Evolutionary conservation across 2,797 vertebrate species (phyloP), one percentile per base, ranked within the genome.

Genomic region (Anguilla obscura): DNA sequence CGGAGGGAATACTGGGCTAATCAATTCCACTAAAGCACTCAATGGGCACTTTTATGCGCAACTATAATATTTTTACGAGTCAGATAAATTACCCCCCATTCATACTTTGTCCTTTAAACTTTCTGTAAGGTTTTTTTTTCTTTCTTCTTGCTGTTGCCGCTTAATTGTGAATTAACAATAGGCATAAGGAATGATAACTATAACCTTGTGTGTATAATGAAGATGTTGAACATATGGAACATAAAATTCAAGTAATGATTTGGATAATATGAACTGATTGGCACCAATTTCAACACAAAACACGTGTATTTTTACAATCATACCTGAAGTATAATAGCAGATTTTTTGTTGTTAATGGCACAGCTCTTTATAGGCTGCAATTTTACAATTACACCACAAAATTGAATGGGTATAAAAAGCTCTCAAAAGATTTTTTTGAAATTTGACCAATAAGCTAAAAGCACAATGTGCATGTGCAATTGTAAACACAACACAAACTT

Each of bases 311-410:
- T 88, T 90, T 90, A 52, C 86, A 87, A 88, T 86, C 16, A 24
- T 45, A 24, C 84, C 54, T 88, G 24, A 52, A 84, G 85, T 50
- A 91, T 85, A 88, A 85, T 87, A 91, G 89, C 89, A 86, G 60
- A 14, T 60, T 33, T 87, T 74, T 86, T 71, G 58, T 86, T 16
- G 60, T 27, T 52, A 52, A 84, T 84, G 86, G 85, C 86, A 89
- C 83, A 89, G 63, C 88, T 89, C 86, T 90, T 85, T 87, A 90
- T 87, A 60, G 87, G 86, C 88, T 66, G 84, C 88, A 87, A 86
- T 40, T 56, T 88, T 45, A n/a, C 9, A 87, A 88, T 88, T 89
- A 83, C 24, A 14, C 88, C 89, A 87, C 85, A 58, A 87, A 87
- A 85, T 33, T n/a, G 58, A 45, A 66, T 86, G 36, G 8, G 52